These are phyloP conservation scores for Antheraea assamensis DNA, from an alignment of 2,888 invertebrate species.

Conservation along the genomic window DNA sequence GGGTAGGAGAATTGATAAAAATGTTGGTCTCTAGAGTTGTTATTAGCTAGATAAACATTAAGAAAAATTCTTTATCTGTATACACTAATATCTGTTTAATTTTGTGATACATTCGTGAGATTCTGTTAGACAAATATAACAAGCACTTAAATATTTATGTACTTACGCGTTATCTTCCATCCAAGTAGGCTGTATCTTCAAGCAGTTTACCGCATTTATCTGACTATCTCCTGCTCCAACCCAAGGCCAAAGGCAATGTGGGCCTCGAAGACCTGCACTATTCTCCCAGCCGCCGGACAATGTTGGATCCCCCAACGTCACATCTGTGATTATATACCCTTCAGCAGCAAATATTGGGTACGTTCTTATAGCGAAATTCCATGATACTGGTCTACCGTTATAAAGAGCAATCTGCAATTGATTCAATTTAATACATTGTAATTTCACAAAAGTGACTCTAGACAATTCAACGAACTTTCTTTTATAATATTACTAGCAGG, in stretches of 20 bases:
- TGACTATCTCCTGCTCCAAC: conserved; percentile 84
- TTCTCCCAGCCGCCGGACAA: conserved; percentile 83
- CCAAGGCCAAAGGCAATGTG: conserved; percentile 86
- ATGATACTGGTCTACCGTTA: conserved; percentile 57
- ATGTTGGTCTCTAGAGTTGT: no score
- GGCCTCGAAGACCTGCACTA: conserved; percentile 63
- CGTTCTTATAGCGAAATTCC: conserved; percentile 65
- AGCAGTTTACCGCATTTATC: conserved; percentile 85
- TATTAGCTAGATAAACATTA: no score
- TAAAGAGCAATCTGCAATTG: conserved; percentile 70
- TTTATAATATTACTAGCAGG: no score
- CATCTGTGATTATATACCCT: conserved; percentile 76
- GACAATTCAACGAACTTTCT: no score
- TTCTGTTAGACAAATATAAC: not conserved
- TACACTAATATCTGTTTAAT: no score
- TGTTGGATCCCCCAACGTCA: conserved; percentile 78
- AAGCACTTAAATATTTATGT: not conserved
- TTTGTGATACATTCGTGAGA: not conserved
- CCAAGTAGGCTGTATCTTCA: conserved; percentile 93
- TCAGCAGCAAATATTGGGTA: conserved; percentile 57
- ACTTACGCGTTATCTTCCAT: conserved; percentile 85
- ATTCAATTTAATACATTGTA: no score
- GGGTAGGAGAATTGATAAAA: no score
- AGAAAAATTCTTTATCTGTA: no score
- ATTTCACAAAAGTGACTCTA: no score